Conservation (phyloP, 2,113 vertebrate genomes). For the Odocoileus hemionus region DNA sequence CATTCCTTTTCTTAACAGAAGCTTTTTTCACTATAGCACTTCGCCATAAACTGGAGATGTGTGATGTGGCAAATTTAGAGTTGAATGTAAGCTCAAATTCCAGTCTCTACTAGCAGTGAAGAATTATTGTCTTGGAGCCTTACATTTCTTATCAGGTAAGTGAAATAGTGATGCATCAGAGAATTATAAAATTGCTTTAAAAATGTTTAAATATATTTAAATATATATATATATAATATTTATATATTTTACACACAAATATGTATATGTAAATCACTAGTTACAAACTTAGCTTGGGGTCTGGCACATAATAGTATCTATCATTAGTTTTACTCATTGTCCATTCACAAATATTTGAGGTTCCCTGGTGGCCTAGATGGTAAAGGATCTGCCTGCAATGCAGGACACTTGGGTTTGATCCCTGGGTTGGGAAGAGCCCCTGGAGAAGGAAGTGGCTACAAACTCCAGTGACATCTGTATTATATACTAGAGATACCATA, state of each 20-base stretch:
- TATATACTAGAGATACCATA: not conserved
- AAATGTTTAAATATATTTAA: not conserved
- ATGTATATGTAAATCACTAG: not conserved
- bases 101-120: not conserved
- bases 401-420: not conserved
- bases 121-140: not conserved
- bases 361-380: not conserved
- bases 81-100: not conserved
- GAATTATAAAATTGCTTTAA: not conserved
- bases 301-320: not conserved
- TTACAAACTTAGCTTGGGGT: not conserved
- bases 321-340: not conserved
- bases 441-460: not conserved
- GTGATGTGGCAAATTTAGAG: not conserved
- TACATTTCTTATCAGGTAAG: not conserved
- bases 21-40: not conserved
- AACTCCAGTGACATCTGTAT: not conserved
- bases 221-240: not conserved
- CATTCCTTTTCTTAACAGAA: not conserved
- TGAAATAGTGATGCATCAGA: not conserved
- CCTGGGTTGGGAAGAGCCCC: not conserved
- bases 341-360: not conserved
- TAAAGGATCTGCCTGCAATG: not conserved
- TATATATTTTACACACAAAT: not conserved
- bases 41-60: not conserved